Base-by-base conservation (phyloP, 1,140 invertebrate genomes). In the Camponotus floridanus region DNA sequence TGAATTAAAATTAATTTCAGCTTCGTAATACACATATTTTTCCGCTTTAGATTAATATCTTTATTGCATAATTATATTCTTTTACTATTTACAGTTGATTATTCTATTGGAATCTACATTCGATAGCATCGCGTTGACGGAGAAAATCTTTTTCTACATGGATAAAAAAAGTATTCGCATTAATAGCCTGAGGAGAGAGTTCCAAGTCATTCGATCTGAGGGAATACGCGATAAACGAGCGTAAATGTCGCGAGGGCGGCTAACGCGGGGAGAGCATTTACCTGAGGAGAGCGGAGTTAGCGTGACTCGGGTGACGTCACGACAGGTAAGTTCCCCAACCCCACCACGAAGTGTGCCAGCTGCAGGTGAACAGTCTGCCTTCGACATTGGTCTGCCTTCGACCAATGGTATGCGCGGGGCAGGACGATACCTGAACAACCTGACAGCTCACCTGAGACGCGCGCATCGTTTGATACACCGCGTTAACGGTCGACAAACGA, bases 341-440 rank as follows among this genome's bases (percentile, higher is more conserved):
- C 91, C 90, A 90, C 92, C 87, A 68, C 15, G 68, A 57, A 73
- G 83, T 79, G 79, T 51, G 65, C 85, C 88, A 85, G 59, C 70
- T 45, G 91, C 92, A 93, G 92, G 92, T 93, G 91, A 92, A 86
- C 78, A 91, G 94, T 94, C 90, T 88, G 45, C 76, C 33, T 68
- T 86, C 91, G 81, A 91, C 94, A 51, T 51, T 51, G 90, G 91
- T 88, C 90, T 88, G 45, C 76, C 48, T 68, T 86, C 91, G 84
- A 91, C 94, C 94, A 94, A 94, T 94, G 89, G 91, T 91, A 87
- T 87, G 81, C 78, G 55, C 92, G 92, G 93, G 93, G 94, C 93
- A 91, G 92, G 93, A 90, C 93, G 78, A 90, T 91, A 92, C 86
- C 93, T 83, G 88, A 87, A 76, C 84, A 92, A 92, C 93, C 89